Evolutionary conservation across 2,888 invertebrate genomes (phyloP).

Genomic region (Lepidochitona cinerea): DNA sequence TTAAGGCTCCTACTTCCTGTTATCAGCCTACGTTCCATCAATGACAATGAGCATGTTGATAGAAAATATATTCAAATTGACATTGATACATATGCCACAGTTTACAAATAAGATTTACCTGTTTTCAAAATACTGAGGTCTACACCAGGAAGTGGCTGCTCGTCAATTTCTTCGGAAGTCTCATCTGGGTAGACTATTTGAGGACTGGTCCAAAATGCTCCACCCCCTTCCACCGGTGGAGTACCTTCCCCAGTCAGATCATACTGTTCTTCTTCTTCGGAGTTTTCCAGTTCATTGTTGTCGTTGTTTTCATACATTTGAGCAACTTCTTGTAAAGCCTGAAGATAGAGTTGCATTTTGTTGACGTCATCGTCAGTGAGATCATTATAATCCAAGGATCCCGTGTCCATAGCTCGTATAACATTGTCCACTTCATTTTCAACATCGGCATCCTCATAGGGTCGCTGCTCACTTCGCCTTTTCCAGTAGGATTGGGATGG

Average conservation of each 20-base stretch:
- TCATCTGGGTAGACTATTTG: not conserved
- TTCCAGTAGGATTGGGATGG: conserved; percentile 37
- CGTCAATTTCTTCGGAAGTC: not conserved
- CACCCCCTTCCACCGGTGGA: not conserved
- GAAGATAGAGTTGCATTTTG: not conserved
- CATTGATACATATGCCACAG: too few relatives aligned
- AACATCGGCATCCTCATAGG: not conserved
- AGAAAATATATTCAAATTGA: too few relatives aligned
- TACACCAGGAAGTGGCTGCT: not conserved
- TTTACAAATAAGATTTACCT: not conserved
- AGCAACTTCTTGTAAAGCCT: not conserved
- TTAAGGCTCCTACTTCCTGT: too few relatives aligned
- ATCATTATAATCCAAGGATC: not conserved
- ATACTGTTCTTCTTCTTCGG: not conserved
- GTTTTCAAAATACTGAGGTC: not conserved
- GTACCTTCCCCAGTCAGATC: not conserved
- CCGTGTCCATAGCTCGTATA: not conserved
- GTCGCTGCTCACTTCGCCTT: conserved; percentile 3
- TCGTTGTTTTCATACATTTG: not conserved
- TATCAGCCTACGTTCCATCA: too few relatives aligned
- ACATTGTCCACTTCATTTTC: not conserved
- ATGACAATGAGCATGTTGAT: too few relatives aligned
- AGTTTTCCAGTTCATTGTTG: not conserved
- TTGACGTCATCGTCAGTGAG: not conserved
- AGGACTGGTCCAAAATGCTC: not conserved